These are phyloP conservation scores for Nycticorax nycticorax DNA, from an alignment of 2,113 vertebrate species.

Conservation along the genomic window DNA sequence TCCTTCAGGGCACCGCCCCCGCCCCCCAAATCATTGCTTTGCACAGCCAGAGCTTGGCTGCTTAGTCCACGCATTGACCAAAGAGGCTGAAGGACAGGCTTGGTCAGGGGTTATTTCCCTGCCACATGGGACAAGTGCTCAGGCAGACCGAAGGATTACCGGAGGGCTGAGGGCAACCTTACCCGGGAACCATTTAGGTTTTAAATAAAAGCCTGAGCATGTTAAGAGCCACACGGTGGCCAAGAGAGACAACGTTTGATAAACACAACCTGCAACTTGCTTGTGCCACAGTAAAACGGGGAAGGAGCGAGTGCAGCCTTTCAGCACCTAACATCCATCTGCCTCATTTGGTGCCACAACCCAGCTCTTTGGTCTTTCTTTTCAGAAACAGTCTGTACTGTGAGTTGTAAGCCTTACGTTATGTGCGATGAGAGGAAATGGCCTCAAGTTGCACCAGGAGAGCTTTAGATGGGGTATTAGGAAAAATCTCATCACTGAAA, in stretches of 20 bases:
- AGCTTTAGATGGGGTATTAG: too few species aligned
- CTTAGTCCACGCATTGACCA: too few species aligned
- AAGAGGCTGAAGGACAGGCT: not conserved
- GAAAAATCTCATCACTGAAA: too few species aligned
- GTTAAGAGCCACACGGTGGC: not conserved
- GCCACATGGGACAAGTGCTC: rapidly evolving
- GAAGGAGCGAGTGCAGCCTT: rapidly evolving
- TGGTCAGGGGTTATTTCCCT: not conserved
- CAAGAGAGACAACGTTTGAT: not conserved
- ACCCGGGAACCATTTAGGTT: rapidly evolving
- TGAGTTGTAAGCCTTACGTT: not conserved
- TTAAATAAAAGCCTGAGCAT: not conserved
- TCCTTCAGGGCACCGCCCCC: not conserved
- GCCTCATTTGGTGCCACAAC: not conserved
- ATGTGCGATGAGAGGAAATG: not conserved
- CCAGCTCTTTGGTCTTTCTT: not conserved
- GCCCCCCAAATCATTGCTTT: not conserved
- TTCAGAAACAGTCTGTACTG: not conserved
- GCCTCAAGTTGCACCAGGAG: too few species aligned
- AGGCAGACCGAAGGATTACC: not conserved
- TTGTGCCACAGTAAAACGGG: not conserved
- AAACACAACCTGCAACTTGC: not conserved
- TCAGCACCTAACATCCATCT: not conserved
- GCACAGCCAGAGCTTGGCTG: not conserved
- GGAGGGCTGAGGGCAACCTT: not conserved